phyloP scores from a whole-genome alignment of 2,888 invertebrate genomes.

The Cephus nigrinus region DNA sequence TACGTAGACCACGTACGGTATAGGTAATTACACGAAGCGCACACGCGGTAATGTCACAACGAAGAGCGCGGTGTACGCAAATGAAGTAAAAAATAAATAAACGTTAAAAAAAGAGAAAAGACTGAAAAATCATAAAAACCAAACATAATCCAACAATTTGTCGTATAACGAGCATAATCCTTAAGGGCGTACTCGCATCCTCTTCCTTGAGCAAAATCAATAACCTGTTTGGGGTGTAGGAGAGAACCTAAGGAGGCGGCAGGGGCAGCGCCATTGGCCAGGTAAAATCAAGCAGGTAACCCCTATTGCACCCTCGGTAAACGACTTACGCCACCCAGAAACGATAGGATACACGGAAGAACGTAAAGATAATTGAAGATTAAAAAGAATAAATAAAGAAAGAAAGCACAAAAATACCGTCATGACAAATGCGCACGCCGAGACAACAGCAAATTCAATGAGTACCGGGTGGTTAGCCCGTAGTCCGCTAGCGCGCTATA shows the following conservation, averaged over 20 bases:
- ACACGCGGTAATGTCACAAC: neutral
- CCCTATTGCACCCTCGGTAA: neutral
- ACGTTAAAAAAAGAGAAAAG: neutral
- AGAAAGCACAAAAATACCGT: neutral
- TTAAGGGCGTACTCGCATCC: constrained; percentile 44
- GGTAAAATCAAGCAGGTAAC: constrained; percentile 1
- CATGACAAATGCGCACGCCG: neutral
- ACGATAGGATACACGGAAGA: neutral
- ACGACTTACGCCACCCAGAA: neutral
- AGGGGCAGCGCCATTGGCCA: constrained; percentile 1
- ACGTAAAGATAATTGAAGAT: neutral
- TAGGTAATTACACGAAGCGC: neutral
- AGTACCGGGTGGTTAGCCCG: neutral
- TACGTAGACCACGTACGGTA: neutral
- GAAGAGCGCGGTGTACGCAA: neutral
- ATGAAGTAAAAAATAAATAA: neutral
- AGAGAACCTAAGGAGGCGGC: constrained; percentile 50
- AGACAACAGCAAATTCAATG: neutral
- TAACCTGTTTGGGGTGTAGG: constrained; percentile 59
- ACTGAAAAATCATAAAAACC: neutral
- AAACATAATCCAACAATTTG: neutral
- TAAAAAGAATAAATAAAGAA: neutral
- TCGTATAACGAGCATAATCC: constrained; percentile 26
- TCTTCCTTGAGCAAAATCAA: constrained; percentile 60
- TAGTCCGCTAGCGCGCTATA: neutral